Evolutionary conservation across 2,113 vertebrate species (phyloP), one percentile per base, ranked within the genome.

Genomic region (Thryonomys swinderianus): DNA sequence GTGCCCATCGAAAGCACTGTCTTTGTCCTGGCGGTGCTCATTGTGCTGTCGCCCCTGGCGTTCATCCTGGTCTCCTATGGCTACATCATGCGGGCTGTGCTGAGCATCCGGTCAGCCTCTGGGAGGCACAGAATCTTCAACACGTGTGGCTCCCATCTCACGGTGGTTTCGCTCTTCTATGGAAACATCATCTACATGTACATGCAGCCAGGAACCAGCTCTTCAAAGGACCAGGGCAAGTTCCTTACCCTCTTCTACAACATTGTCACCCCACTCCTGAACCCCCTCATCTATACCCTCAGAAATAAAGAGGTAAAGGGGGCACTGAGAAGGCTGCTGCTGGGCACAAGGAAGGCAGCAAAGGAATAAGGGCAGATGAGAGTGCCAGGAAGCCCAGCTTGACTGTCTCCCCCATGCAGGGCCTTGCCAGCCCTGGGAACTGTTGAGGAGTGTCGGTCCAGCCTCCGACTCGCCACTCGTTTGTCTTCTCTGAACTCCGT

Each of bases 181-280:
- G 95, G 95, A 18, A 98, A 96, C 37, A 97, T 98, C 23, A 95
- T 97, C 32, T 97, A 97, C 53, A 96, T 95, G 84, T 97, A 97
- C 85, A 96, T 97, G 95, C 96, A 96, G 42, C 97, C 96, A 0
- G 96, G 95, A 5, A 61, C 40, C 55, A 88, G 21, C 4, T 74
- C 73, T 1, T 83, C 84, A 2, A 67, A 94, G 64, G 95, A 95
- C 73, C 88, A 95, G 51, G 92, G 93, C 11, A 97, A 97, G 42
- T 62, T 84, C 42, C 90, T 91, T 67, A 64, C 67, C 17, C 67
- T 84, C 80, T 74, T 61, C 30, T 84, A 84, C 53, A 91, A 73
- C 67, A 84, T 62, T 3, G 7, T 84, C 34, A 91, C 66, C 16
- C 90, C 67, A 0, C 67, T 91, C 5, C 80, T 91, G 32, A 91